A percentile compares a stretch with the other conserved stretches of the same genome.
Conservation (phyloP, 2,797 vertebrate genomes). For the Neosilurus hyrtlii region DNA sequence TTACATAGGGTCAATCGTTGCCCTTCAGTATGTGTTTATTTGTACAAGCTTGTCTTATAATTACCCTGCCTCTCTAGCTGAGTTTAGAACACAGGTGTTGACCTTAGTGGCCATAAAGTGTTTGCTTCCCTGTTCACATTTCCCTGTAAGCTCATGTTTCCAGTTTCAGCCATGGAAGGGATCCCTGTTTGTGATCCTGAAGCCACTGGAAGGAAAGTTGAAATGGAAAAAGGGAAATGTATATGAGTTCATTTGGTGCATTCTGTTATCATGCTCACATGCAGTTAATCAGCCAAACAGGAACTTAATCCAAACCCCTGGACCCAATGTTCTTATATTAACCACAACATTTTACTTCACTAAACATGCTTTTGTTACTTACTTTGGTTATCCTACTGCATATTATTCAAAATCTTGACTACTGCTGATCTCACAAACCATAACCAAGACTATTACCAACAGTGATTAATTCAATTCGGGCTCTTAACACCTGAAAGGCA, state of each 20-base stretch:
- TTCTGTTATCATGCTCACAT: neutral
- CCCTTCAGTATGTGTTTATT: conserved; percentile 68
- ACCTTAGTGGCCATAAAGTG: conserved; percentile 70
- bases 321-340: neutral
- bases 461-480: neutral
- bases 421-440: neutral
- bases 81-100: conserved; percentile 84
- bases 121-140: conserved; percentile 56
- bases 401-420: neutral
- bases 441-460: neutral
- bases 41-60: conserved; percentile 30
- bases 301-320: neutral
- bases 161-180: conserved; percentile 66
- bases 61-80: conserved; percentile 68
- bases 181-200: conserved; percentile 19
- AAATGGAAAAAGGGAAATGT: conserved; percentile 43
- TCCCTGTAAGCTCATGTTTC: conserved; percentile 44
- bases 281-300: neutral
- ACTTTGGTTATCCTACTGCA: neutral
- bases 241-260: conserved; percentile 30
- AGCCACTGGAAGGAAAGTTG: conserved; percentile 27
- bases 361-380: neutral
- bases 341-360: neutral
- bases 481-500: neutral
- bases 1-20: conserved; percentile 73